These are phyloP conservation scores for Anaspis maculata DNA, from an alignment of 2,888 invertebrate genomes.

Conservation along the genomic window DNA sequence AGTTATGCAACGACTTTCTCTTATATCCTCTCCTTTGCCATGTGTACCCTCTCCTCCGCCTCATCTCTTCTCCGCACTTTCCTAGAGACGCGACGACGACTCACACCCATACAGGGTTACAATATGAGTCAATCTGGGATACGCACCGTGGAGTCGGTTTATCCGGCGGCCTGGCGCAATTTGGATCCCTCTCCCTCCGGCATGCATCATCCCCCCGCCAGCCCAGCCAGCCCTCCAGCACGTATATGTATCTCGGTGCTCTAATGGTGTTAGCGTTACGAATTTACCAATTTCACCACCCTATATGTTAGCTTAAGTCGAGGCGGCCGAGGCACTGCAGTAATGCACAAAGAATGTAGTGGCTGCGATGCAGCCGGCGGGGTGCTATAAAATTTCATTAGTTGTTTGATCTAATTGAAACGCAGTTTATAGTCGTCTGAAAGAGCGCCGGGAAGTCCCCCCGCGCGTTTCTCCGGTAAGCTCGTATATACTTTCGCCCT, in stretches of 20 bases:
- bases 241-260: conserved; percentile 16
- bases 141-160: conserved; percentile 43
- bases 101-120: no score
- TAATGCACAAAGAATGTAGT: conserved; percentile 42
- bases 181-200: conserved; percentile 23
- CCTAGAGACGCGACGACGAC: no score
- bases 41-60: no score
- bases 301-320: conserved; percentile 36
- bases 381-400: conserved; percentile 39
- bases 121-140: conserved; percentile 43
- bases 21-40: no score
- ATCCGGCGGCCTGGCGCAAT: conserved; percentile 41
- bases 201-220: no score
- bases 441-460: no score
- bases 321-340: conserved; percentile 28
- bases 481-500: no score
- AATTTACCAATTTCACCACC: conserved; percentile 45
- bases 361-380: conserved; percentile 16
- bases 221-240: conserved; percentile 6
- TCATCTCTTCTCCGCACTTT: no score
- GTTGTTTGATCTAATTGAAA: conserved; percentile 40
- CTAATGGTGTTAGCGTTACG: conserved; percentile 45
- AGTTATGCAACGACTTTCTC: no score
- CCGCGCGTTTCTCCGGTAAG: conserved; percentile 1
- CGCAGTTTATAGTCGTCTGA: conserved; percentile 30